Evolutionary conservation across 1,140 invertebrate genomes (phyloP).

Genomic region (Bombus balteatus): DNA sequence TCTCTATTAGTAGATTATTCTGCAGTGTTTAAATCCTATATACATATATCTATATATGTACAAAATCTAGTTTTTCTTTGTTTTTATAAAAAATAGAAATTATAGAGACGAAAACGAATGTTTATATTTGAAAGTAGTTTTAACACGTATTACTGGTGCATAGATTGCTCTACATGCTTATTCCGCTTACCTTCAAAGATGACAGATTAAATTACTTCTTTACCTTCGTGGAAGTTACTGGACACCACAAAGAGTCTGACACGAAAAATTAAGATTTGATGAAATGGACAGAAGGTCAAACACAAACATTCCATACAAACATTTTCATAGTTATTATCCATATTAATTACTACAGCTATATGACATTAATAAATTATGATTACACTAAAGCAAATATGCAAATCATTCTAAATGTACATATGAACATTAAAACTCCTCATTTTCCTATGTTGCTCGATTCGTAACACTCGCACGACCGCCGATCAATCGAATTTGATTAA

Average conservation of each 20-base stretch:
- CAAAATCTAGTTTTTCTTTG: not conserved
- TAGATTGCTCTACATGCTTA: not conserved
- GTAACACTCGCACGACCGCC: not conserved
- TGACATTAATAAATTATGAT: not conserved
- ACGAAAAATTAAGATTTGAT: constrained; percentile 46
- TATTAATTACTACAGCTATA: not conserved
- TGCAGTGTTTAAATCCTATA: not conserved
- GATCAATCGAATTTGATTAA: too few species aligned
- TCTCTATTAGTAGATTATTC: too few species aligned
- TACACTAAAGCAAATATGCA: too few species aligned
- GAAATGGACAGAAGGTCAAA: constrained; percentile 27
- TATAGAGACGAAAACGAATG: not conserved
- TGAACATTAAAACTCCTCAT: not conserved
- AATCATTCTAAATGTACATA: not conserved
- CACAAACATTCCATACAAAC: not conserved
- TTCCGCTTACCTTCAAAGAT: constrained; percentile 41
- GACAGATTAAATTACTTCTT: constrained; percentile 41
- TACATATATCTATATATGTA: not conserved
- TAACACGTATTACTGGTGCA: not conserved
- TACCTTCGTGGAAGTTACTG: constrained; percentile 21
- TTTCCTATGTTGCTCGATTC: not conserved
- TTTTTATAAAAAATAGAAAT: not conserved
- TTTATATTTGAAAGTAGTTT: not conserved
- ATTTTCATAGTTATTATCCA: not conserved
- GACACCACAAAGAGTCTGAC: constrained; percentile 15